Evolutionary conservation across 35 echinoderm and acorn worm species (phyloP).

Genomic region (Apostichopus parvimensis): DNA sequence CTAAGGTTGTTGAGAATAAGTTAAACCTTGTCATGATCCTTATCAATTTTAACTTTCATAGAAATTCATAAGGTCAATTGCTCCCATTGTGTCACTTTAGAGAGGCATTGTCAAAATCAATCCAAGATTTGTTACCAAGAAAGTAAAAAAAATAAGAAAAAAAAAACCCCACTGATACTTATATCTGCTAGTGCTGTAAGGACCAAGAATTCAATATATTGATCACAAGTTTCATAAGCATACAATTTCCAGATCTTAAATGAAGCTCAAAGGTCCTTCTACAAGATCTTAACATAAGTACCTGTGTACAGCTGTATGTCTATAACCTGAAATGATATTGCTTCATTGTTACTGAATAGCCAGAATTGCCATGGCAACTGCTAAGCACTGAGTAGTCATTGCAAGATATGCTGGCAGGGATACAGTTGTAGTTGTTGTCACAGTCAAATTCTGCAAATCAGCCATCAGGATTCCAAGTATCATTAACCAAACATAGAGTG

Average conservation of each 20-base stretch:
- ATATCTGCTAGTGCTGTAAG: background rate
- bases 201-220: background rate
- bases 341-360: background rate
- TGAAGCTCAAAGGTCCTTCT: background rate
- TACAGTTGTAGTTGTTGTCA: background rate
- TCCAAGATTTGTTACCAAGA: background rate
- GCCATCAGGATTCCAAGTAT: background rate
- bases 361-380: background rate
- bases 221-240: background rate
- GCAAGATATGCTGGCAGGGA: background rate
- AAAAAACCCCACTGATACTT: background rate
- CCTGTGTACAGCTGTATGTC: background rate
- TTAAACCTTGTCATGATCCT: no score
- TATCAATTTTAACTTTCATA: no score
- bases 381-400: background rate
- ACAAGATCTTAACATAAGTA: background rate
- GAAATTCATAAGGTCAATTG: no score
- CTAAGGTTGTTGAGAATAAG: no score
- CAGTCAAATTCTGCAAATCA: background rate
- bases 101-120: background rate
- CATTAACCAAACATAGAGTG: background rate
- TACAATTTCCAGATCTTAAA: background rate
- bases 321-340: background rate
- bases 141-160: background rate
- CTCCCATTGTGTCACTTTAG: no score